A percentile compares a stretch with the other conserved stretches of the same genome.
Evolutionary conservation across 2,113 vertebrate species (phyloP).

Genomic region (Gnathonemus echidnorhynchus): DNA sequence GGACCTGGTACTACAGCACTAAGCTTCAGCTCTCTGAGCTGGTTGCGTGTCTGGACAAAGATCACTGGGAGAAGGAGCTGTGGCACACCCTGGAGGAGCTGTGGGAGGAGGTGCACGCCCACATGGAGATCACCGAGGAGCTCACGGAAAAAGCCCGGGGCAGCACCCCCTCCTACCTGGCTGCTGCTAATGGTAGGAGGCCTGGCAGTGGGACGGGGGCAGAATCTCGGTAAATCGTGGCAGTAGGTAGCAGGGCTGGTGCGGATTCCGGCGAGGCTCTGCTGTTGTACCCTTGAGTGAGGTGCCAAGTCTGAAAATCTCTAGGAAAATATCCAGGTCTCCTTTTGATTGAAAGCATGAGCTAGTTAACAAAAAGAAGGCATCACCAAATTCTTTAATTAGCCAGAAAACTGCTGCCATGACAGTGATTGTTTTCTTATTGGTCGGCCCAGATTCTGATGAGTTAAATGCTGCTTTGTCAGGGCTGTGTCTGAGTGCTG

Average conservation of each 20-base stretch:
- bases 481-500: background rate
- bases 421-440: background rate
- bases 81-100: conserved; percentile 82
- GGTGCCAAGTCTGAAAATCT: background rate
- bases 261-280: background rate
- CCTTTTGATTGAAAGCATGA: background rate
- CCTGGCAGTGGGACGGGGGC: background rate
- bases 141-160: conserved; percentile 89
- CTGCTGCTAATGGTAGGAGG: conserved; percentile 78
- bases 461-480: background rate
- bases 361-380: background rate
- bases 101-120: conserved; percentile 80
- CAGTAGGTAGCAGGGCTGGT: background rate
- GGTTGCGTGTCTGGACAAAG: conserved; percentile 76
- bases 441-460: background rate
- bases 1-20: conserved; percentile 95
- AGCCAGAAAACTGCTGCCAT: background rate
- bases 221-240: background rate
- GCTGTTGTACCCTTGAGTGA: background rate
- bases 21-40: conserved; percentile 83
- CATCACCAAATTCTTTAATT: background rate
- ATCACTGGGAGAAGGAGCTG: conserved; percentile 90
- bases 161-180: conserved; percentile 84
- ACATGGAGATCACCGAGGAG: conserved; percentile 93
- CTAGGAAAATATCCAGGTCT: background rate